Percentiles rank a stretch among this genome's conserved stretches.
Evolutionary conservation across 1,140 invertebrate genomes (phyloP).

Genomic region (Pinna nobilis): DNA sequence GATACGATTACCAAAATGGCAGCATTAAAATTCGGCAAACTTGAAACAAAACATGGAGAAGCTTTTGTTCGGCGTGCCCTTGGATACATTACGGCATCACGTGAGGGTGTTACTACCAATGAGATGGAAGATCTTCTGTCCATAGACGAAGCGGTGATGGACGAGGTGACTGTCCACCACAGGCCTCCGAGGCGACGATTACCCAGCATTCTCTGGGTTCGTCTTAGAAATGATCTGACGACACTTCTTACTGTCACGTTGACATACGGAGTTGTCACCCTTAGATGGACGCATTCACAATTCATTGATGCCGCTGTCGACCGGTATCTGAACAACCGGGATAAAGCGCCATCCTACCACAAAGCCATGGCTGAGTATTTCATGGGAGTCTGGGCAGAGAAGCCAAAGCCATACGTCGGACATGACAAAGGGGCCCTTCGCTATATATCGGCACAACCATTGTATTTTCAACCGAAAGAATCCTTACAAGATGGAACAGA

Average conservation of each 20-base stretch:
- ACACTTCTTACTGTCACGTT: conserved; percentile 81
- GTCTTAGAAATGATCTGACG: conserved; percentile 80
- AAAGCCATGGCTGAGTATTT: conserved; percentile 79
- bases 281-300: conserved; percentile 81
- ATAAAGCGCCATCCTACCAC: conserved; percentile 74
- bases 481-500: conserved; percentile 75
- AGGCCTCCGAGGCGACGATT: conserved; percentile 72
- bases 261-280: conserved; percentile 78
- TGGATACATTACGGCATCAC: conserved; percentile 82
- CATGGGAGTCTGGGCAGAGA: conserved; percentile 61
- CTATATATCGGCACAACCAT: conserved; percentile 56
- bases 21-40: conserved; percentile 79
- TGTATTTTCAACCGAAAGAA: conserved; percentile 85
- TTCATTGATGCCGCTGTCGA: conserved; percentile 78
- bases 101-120: conserved; percentile 83
- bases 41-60: conserved; percentile 81
- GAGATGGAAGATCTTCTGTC: conserved; percentile 86
- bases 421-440: conserved; percentile 60
- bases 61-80: conserved; percentile 77
- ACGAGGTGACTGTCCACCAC: conserved; percentile 61
- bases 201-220: conserved; percentile 81
- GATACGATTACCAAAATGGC: conserved; percentile 65
- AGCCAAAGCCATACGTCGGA: conserved; percentile 60
- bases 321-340: conserved; percentile 75
- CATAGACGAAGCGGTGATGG: conserved; percentile 82